Evolutionary conservation across 1,140 invertebrate genomes (phyloP), one percentile per base, ranked within the genome.

Genomic region (Caenorhabditis briggsae): DNA sequence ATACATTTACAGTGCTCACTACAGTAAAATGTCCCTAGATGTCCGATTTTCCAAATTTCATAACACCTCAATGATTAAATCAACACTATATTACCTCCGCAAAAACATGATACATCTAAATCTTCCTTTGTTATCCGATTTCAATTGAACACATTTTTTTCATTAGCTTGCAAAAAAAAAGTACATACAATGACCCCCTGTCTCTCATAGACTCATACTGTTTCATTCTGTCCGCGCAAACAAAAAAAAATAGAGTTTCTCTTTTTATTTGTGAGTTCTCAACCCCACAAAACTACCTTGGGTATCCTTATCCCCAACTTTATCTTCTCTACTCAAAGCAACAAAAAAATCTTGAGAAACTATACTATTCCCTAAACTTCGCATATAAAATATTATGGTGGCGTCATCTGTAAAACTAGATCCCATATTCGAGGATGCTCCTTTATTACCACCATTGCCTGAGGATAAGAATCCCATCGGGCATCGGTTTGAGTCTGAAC

Each of bases 321-420:
- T 25, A 23, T 20, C 25, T 61, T 25, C 59, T 61, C 23, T 61
- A 11, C 23, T 61, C 20, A n/a, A n/a, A n/a, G n/a, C n/a, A 9
- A n/a, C 56, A 18, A 58, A 20, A 25, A 61, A 61, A 61, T 61
- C 59, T 61, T 61, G 59, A 61, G 59, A 61, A 25, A 61, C 18
- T 33, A 25, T 20, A 23, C n/a, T 12, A 58, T n/a, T 58, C 56
- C n/a, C 2, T n/a, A n/a, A 58, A 58, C 56, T 58, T 58, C 56
- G 5, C 56, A 58, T 33, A 33, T 33, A 33, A 33, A 58, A 58
- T n/a, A 58, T 61, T 11, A 78, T 78, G 70, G 70, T 78, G 7
- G 70, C 70, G 8, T 78, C 70, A 14, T 50, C 70, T 50, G 70
- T 78, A 78, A 78, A 78, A 78, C 46, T 50, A 1, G 70, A 78